Conservation (phyloP, 2,888 invertebrate species). For the Chrysolina oricalcia region DNA sequence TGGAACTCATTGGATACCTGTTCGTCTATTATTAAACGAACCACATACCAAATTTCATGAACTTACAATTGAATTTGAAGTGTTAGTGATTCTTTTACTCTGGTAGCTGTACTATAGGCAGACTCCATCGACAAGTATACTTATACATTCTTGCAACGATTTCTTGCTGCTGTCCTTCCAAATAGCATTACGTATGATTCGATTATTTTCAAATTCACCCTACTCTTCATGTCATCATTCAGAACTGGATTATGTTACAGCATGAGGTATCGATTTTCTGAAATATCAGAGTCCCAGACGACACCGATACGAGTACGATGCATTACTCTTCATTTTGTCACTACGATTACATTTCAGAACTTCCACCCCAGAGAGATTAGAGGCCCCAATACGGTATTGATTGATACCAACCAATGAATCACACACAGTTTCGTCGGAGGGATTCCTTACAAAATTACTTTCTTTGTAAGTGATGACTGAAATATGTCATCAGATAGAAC, state of each 20-base stretch:
- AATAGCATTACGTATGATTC: no score
- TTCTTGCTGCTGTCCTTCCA: no score
- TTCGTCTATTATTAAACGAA: no score
- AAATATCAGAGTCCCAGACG: background rate
- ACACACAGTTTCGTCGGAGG: background rate
- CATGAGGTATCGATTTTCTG: background rate
- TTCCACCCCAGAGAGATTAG: background rate
- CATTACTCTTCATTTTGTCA: background rate
- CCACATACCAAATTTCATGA: no score
- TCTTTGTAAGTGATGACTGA: conserved; percentile 6
- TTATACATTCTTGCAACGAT: no score
- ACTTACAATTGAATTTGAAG: no score
- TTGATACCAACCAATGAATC: background rate
- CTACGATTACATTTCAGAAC: background rate
- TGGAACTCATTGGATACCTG: no score
- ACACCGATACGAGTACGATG: background rate
- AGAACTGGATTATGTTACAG: background rate
- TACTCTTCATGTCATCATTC: background rate
- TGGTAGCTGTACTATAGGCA: no score
- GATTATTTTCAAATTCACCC: background rate
- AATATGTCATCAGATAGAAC: conserved; percentile 8
- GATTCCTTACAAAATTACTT: conserved; percentile 14
- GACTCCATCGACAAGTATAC: no score
- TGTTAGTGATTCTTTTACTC: no score
- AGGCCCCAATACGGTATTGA: background rate